Base-by-base conservation (phyloP, 2,797 vertebrate species). In the Melopsittacus undulatus region DNA sequence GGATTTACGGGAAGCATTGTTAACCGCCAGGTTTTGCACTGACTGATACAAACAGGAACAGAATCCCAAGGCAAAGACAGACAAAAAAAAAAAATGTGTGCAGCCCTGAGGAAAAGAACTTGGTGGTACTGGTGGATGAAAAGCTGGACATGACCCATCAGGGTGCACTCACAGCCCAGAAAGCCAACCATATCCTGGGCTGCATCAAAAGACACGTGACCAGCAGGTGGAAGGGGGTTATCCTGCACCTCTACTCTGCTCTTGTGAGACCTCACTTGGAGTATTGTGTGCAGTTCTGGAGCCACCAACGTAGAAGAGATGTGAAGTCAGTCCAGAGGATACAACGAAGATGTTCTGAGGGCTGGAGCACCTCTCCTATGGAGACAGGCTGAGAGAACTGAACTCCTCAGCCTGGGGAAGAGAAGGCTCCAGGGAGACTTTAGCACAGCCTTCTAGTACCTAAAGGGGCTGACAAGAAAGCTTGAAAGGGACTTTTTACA, bases 281-380 rank as follows among this genome's bases (percentile, higher is more conserved):
- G 34, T 17, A 59, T 4, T 59, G 56, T 26, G n/a, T 59, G 24
- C n/a, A 59, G n/a, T 59, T 59, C 56, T 59, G n/a, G n/a, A 36
- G n/a, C 56, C 56, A 24, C 23, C n/a, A 59, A 59, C 9, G 5
- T 11, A 36, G 22, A 34, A 59, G n/a, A 36, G 5, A 59, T 1
- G 14, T 24, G 15, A 59, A 59, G n/a, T 59, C 56, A 36, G 56
- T 59, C 10, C 66, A 29, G 46, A 29, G 13, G 46, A 38, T 26
- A n/a, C 30, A 43, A n/a, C 2, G 0, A 23, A 64, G 14, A 64
- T n/a, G 10, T 10, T n/a, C 40, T 3, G 1, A 16, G 63, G 21
- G 42, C 42, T 45, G 22, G 42, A 45, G 42, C 19, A 42, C 9
- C 21, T 24, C 63, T 32, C 21, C 40, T 66, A 23, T 24, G 30